Conservation (phyloP, 1,140 invertebrate species). For the Papilio glaucus region DNA sequence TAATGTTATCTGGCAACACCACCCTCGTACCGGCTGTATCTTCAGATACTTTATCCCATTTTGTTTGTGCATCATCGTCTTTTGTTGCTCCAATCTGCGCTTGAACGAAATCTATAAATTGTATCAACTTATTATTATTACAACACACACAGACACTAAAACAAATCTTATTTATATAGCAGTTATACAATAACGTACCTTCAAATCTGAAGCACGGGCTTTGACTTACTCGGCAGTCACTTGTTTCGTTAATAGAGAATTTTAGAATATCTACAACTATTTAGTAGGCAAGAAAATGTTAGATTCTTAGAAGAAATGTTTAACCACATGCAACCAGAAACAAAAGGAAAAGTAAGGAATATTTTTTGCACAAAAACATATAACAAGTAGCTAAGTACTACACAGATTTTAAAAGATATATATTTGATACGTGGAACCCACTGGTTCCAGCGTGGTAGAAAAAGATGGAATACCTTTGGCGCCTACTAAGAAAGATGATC, state of each 20-base stretch:
- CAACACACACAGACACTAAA: neutral
- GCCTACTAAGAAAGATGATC: conserved; percentile 52
- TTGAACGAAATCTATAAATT: conserved; percentile 49
- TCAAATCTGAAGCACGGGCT: neutral
- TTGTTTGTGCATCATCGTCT: conserved; percentile 37
- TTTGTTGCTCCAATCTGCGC: conserved; percentile 45
- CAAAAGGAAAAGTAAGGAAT: neutral
- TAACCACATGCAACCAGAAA: conserved; percentile 22
- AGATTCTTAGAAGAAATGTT: neutral
- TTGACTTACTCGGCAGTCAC: neutral
- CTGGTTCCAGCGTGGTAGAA: neutral
- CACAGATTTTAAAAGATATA: neutral
- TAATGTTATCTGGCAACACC: neutral
- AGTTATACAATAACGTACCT: neutral
- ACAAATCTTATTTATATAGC: neutral
- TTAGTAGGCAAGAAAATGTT: conserved; percentile 1
- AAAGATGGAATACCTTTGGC: conserved; percentile 45
- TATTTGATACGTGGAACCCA: neutral
- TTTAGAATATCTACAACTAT: conserved; percentile 2
- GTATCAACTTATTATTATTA: neutral
- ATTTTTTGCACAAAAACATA: neutral
- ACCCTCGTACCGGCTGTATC: conserved; percentile 34
- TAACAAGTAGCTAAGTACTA: neutral
- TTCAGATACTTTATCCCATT: conserved; percentile 48
- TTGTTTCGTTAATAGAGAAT: neutral